Conservation (phyloP, 2,113 vertebrate genomes). For the Eulemur macaco region DNA sequence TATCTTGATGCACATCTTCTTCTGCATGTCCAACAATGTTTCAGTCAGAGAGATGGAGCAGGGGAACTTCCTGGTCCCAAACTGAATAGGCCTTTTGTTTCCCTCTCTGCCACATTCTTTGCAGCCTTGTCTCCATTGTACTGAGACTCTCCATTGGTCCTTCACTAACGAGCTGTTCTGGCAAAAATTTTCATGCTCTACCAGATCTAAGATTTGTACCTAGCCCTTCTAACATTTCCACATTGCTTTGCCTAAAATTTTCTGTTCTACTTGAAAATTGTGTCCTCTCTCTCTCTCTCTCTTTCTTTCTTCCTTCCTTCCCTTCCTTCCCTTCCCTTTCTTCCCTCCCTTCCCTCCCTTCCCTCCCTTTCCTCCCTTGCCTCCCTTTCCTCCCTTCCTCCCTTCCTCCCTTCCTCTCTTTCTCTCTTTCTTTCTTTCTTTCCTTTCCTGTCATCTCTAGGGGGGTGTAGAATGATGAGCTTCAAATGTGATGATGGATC, state of each 20-base stretch:
- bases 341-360: too few species aligned
- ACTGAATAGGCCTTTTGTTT: background rate
- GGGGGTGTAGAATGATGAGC: background rate
- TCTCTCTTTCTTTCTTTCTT: background rate
- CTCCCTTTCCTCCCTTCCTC: background rate
- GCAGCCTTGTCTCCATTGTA: background rate
- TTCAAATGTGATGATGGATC: background rate
- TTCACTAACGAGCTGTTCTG: background rate
- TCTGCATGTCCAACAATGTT: background rate
- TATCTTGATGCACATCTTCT: background rate
- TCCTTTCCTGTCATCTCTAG: background rate
- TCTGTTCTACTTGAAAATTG: background rate
- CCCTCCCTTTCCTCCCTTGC: background rate
- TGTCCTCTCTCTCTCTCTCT: background rate
- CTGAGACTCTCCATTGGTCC: background rate
- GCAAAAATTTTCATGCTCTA: background rate
- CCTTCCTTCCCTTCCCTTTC: too few species aligned
- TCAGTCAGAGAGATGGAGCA: background rate
- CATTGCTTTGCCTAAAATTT: background rate
- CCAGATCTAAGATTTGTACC: background rate
- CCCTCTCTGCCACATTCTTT: background rate
- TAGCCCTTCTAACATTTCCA: background rate
- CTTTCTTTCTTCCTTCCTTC: background rate
- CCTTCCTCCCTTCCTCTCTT: too few species aligned
- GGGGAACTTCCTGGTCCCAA: background rate